phyloP scores from a whole-genome alignment of 1,140 invertebrate genomes.

The Heliothis virescens region DNA sequence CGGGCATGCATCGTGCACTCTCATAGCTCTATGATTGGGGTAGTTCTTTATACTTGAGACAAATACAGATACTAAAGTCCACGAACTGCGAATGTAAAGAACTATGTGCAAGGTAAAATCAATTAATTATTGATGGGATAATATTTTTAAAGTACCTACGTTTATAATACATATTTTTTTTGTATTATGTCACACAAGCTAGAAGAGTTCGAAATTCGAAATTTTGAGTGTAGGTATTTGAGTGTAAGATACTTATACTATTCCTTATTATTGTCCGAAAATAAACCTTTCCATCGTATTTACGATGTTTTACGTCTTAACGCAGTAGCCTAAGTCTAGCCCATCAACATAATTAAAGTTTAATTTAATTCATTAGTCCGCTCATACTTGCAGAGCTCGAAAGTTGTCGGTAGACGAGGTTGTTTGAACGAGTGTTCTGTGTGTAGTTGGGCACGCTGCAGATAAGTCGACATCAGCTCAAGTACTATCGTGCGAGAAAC shows the following conservation, averaged over 20 bases:
- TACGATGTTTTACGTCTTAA: background rate
- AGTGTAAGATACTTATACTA: too few species aligned
- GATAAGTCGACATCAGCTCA: constrained; percentile 55
- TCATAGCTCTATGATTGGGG: constrained; percentile 39
- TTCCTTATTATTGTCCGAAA: too few species aligned
- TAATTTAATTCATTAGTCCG: constrained; percentile 35
- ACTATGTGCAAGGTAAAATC: background rate
- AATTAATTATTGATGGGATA: too few species aligned
- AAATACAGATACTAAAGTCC: constrained; percentile 2
- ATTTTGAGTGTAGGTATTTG: too few species aligned
- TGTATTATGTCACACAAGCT: background rate
- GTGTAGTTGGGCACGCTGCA: constrained; percentile 50
- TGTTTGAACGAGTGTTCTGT: constrained; percentile 46
- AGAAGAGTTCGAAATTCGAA: too few species aligned
- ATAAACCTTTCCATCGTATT: background rate
- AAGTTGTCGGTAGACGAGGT: constrained; percentile 28
- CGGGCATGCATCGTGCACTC: constrained; percentile 18
- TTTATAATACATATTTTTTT: too few species aligned
- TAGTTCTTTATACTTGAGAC: background rate
- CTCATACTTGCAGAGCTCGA: constrained; percentile 5
- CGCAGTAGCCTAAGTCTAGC: background rate
- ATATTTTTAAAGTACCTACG: too few species aligned
- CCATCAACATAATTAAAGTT: constrained; percentile 9
- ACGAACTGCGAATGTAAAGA: background rate
- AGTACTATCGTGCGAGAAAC: constrained; percentile 50